Evolutionary conservation across 2,797 vertebrate species (phyloP).

Genomic region (Tragopan temminckii): DNA sequence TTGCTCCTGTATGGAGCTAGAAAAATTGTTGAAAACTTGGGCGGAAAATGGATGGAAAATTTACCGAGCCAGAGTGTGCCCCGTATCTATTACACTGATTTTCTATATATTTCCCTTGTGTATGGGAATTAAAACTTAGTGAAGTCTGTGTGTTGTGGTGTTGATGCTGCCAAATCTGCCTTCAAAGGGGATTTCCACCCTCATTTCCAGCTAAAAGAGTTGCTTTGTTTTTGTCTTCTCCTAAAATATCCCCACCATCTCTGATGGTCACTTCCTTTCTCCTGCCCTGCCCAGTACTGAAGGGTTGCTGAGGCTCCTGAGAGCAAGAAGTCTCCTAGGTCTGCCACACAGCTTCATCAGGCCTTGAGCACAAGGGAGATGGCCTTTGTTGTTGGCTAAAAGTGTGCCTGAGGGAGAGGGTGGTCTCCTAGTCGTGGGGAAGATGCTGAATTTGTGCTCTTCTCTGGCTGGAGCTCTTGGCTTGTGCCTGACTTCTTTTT

Average conservation of each 20-base stretch:
- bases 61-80: neutral
- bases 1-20: neutral
- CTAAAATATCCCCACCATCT: neutral
- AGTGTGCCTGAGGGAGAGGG: neutral
- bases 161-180: neutral
- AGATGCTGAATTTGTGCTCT: neutral
- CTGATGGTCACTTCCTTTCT: neutral
- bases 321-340: neutral
- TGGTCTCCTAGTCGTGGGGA: neutral
- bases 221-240: neutral
- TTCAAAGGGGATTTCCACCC: neutral
- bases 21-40: neutral
- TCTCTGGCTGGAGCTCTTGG: conserved; percentile 15
- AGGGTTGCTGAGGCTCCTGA: neutral
- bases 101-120: neutral
- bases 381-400: neutral
- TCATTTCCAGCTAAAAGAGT: neutral
- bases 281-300: neutral
- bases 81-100: neutral
- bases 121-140: neutral
- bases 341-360: neutral
- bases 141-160: accelerated
- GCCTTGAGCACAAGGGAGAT: neutral
- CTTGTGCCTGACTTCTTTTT: conserved; percentile 28
- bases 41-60: neutral